Evolutionary conservation across 2,888 invertebrate species (phyloP), one percentile per base, ranked within the genome.

Genomic region (Artemia sp.): DNA sequence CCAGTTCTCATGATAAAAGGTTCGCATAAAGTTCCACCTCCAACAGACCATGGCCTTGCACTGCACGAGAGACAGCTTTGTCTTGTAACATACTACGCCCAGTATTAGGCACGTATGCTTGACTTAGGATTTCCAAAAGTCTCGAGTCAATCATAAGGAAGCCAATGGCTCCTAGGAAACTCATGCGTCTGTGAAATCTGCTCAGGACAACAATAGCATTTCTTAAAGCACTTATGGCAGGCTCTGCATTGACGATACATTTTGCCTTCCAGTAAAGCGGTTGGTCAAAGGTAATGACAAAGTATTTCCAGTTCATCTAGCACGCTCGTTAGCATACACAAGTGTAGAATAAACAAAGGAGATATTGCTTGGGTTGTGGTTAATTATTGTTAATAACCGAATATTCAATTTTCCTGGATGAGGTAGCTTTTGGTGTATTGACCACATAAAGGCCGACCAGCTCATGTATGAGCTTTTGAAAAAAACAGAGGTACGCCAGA

Each of bases 391-490:
- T 3, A 53, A 53, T 4, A 53, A 53, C 2, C 58, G 58, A 53
- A 53, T 53, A 53, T 53, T 53, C 58, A 4, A 53, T 7, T 53
- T 53, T 53, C 58, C 58, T 14, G 58, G 58, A 53, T 53, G 58
- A 53, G 58, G 58, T 53, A 53, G 3, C 58, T 53, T 53, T 53
- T 53, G 58, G 58, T 53, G 58, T 53, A 53, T 14, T 53, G 58
- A 53, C 58, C 58, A 53, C 58, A n/a, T 53, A 53, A 53, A 53
- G 58, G 58, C 58, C 58, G 14, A 53, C 58, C 58, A 53, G 58
- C 58, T 53, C 58, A 53, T 14, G 58, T 53, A 53, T 53, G 58
- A 53, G 58, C 58, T 53, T 53, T 53, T 53, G 58, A 53, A 53
- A 53, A 53, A 53, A 4, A 2, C 58, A 53, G n/a, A 53, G 58